Base-by-base conservation (phyloP, 2,888 invertebrate genomes). In the Hofmannophila pseudospretella region DNA sequence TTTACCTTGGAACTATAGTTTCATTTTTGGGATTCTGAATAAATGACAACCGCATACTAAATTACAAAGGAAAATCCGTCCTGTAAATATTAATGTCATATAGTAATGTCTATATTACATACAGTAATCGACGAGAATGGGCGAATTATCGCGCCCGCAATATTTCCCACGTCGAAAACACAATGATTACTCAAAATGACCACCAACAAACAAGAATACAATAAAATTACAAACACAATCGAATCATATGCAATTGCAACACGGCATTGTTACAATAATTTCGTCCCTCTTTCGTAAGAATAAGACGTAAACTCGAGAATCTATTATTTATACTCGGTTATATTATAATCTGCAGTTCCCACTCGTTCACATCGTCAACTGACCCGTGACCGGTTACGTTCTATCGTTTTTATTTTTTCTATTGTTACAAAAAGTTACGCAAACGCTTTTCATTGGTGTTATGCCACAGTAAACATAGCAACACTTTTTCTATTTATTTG, bases 371-470 rank as follows among this genome's bases (percentile, higher is more conserved):
- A 37, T 58, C 55, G 56, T 54, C 53, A 62, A 60, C 62, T 71
- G 74, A 71, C 69, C 70, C 68, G 59, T 58, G 54, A 65, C 66
- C 42, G 42, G 51, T 63, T 66, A 54, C 59, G 55, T 60, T 58
- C 54, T 54, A 56, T 47, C 46, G 47, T 45, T 41, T 44, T 53
- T 54, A 54, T 54, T 60, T 56, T 50, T 59, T 49, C 60, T 54
- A 65, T 68, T 71, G 66, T 67, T 57, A 38, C 56, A 49, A 45
- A 37, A 52, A 50, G 57, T 70, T 62, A 54, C 59, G 58, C 61
- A 69, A 74, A 54, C 47, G 52, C 51, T 52, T 23, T 4, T 22
- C 51, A 56, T 10, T 56, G 59, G 54, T 55, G 57, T 64, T 58
- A 57, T 54, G 54, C 53, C 53, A 52, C 45, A 50, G 44, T 43